Conservation (phyloP, 2,113 vertebrate genomes). For the Brachyhypopomus gauderio region DNA sequence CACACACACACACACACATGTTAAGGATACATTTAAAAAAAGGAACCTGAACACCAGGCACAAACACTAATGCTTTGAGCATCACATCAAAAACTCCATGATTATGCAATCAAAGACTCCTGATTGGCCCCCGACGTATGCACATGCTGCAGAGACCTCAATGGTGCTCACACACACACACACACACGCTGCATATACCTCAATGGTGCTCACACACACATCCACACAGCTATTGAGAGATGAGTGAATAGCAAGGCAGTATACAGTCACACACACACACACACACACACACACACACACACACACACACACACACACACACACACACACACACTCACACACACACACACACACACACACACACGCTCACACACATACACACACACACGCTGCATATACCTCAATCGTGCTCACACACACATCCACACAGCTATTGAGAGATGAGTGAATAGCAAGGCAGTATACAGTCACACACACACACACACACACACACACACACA, state of each 20-base stretch:
- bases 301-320: neutral
- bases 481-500: slow-evolving; percentile 19
- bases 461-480: neutral
- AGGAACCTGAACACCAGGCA: too few relatives aligned
- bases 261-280: neutral
- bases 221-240: neutral
- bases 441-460: neutral
- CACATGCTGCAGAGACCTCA: slow-evolving; percentile 20
- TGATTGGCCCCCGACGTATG: neutral
- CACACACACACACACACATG: neutral
- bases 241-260: neutral
- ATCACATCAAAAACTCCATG: neutral
- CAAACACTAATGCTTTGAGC: neutral
- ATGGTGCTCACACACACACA: neutral
- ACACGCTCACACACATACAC: neutral
- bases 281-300: neutral
- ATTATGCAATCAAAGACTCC: neutral
- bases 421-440: neutral
- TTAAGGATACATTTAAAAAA: neutral
- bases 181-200: slow-evolving; percentile 21
- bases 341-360: too few relatives aligned
- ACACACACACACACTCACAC: slow-evolving; percentile 9
- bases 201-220: neutral
- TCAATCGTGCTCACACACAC: neutral
- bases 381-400: slow-evolving; percentile 17